A percentile compares a stretch with the other conserved stretches of the same genome.
These are phyloP conservation scores for Microdon myrmicae DNA, from an alignment of 2,888 invertebrate genomes.

Conservation along the genomic window DNA sequence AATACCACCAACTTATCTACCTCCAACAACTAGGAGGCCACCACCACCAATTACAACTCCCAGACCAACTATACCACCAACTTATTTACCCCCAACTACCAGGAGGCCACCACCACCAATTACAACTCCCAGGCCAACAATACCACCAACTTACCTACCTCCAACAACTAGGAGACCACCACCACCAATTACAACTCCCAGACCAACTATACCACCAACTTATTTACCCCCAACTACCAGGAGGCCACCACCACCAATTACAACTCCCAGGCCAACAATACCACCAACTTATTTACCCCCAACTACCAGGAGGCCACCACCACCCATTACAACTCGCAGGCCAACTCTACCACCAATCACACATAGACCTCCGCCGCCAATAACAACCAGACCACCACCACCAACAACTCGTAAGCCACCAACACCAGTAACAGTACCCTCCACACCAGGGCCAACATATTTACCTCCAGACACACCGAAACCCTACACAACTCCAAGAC, in stretches of 20 bases:
- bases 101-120: slow-evolving; percentile 1
- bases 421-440: not conserved
- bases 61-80: slow-evolving; percentile 1
- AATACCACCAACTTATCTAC: slow-evolving; percentile 11
- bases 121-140: too few species aligned
- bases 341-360: slow-evolving; percentile 8
- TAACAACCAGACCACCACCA: slow-evolving; percentile 1
- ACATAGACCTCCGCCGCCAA: slow-evolving; percentile 8
- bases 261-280: not conserved
- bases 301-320: slow-evolving; percentile 35
- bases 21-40: slow-evolving; percentile 3
- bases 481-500: slow-evolving; percentile 10
- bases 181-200: not conserved
- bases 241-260: slow-evolving; percentile 10
- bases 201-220: not conserved
- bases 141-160: too few species aligned
- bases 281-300: slow-evolving; percentile 11
- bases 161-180: not conserved
- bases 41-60: not conserved
- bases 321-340: slow-evolving; percentile 43
- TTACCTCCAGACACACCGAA: slow-evolving; percentile 12
- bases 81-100: slow-evolving; percentile 12
- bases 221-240: not conserved
- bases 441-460: slow-evolving; percentile 30
- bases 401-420: too few species aligned